A percentile compares a stretch with the other conserved stretches of the same genome.
These are phyloP conservation scores for Bryconaethiops microstoma DNA, from an alignment of 2,797 vertebrate genomes.

Conservation along the genomic window DNA sequence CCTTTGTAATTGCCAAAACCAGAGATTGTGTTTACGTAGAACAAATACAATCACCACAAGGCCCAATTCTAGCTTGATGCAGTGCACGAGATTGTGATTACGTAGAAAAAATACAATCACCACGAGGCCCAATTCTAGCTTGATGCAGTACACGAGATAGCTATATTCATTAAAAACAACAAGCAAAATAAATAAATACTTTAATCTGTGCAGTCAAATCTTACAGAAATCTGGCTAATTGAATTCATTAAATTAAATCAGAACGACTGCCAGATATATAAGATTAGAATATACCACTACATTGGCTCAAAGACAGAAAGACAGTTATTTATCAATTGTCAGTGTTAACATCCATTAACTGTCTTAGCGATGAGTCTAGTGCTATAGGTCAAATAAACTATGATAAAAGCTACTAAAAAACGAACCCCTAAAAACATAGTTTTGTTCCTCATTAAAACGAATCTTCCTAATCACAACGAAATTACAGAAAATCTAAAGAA, in stretches of 20 bases:
- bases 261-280: neutral
- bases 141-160: neutral
- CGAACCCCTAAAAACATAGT: neutral
- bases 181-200: neutral
- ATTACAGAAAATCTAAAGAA: neutral
- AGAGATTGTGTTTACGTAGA: neutral
- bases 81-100: neutral
- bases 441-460: neutral
- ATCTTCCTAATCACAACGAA: neutral
- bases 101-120: neutral
- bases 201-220: neutral
- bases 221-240: neutral
- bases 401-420: neutral
- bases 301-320: neutral
- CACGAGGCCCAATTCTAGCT: neutral
- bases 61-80: neutral
- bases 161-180: constrained; percentile 1
- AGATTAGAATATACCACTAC: neutral
- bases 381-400: neutral
- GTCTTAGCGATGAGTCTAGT: neutral
- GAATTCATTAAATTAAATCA: neutral
- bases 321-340: neutral
- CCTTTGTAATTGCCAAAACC: neutral
- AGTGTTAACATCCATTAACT: neutral
- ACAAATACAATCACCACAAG: neutral